Conservation (phyloP, 2,888 invertebrate species). For the Ischnus inquisitorius region DNA sequence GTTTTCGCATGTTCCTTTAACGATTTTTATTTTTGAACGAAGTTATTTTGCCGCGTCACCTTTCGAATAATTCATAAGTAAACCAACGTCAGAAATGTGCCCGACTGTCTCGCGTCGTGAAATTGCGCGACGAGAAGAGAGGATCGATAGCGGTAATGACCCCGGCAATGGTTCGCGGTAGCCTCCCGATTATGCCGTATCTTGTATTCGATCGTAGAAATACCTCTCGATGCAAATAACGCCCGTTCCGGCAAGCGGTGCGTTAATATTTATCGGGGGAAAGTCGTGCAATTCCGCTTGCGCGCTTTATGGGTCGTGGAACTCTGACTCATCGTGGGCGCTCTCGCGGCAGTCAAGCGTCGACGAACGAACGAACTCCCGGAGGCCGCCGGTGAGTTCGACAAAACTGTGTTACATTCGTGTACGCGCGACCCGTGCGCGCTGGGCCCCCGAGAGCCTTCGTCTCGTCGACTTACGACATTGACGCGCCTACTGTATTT, state of each 20-base stretch:
- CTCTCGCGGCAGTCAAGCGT: constrained; percentile 21
- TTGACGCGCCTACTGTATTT: constrained; percentile 48
- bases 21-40: no score
- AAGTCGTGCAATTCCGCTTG: constrained; percentile 65
- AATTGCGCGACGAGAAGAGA: not conserved
- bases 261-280: constrained; percentile 70
- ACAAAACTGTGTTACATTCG: constrained; percentile 45
- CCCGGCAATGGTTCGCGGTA: constrained; percentile 11
- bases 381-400: constrained; percentile 29
- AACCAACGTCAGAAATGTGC: no score
- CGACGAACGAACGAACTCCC: constrained; percentile 24
- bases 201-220: constrained; percentile 56
- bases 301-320: constrained; percentile 70
- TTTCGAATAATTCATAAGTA: no score
- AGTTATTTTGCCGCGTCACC: no score
- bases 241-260: constrained; percentile 37
- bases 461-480: constrained; percentile 45
- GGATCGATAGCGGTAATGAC: constrained; percentile 30
- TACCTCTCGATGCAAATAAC: constrained; percentile 59
- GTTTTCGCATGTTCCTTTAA: no score
- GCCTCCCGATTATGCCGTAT: constrained; percentile 24
- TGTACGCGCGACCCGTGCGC: not conserved
- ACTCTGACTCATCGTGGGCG: constrained; percentile 66
- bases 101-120: no score
- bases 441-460: not conserved